Evolutionary conservation across 1,140 invertebrate species (phyloP).

Genomic region (Euwallacea fornicatus): DNA sequence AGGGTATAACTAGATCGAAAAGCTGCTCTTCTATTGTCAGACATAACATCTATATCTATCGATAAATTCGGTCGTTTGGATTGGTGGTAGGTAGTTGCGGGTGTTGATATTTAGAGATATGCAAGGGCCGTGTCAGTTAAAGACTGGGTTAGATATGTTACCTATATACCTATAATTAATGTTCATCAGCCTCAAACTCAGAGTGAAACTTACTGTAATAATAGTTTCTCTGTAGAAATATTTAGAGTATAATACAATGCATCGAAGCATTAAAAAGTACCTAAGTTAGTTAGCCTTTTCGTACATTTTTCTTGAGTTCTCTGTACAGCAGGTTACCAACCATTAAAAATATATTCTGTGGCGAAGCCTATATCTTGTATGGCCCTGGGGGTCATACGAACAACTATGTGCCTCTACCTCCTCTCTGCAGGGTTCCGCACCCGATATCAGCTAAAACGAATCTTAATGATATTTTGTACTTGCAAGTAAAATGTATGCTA

Average conservation of each 20-base stretch:
- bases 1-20: too few species aligned
- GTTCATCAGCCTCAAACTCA: slow-evolving; percentile 24
- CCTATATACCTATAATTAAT: slow-evolving; percentile 17
- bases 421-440: not conserved
- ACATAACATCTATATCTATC: too few species aligned
- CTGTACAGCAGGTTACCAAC: slow-evolving; percentile 29
- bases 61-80: too few species aligned
- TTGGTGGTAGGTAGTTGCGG: too few species aligned
- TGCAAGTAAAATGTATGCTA: slow-evolving; percentile 26
- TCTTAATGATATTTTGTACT: slow-evolving; percentile 35
- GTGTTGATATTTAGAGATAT: slow-evolving; percentile 26
- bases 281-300: slow-evolving; percentile 21
- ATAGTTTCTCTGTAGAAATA: slow-evolving; percentile 17
- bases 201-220: slow-evolving; percentile 15
- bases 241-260: slow-evolving; percentile 28
- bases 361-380: not conserved
- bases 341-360: slow-evolving; percentile 31
- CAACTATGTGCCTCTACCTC: not conserved
- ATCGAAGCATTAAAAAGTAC: slow-evolving; percentile 24
- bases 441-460: too few species aligned
- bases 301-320: slow-evolving; percentile 23
- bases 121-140: slow-evolving; percentile 17
- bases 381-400: not conserved
- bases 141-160: slow-evolving; percentile 21
- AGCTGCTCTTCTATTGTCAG: too few species aligned